phyloP scores from a whole-genome alignment of 2,113 vertebrate genomes.

The Australoheros scitulus region DNA sequence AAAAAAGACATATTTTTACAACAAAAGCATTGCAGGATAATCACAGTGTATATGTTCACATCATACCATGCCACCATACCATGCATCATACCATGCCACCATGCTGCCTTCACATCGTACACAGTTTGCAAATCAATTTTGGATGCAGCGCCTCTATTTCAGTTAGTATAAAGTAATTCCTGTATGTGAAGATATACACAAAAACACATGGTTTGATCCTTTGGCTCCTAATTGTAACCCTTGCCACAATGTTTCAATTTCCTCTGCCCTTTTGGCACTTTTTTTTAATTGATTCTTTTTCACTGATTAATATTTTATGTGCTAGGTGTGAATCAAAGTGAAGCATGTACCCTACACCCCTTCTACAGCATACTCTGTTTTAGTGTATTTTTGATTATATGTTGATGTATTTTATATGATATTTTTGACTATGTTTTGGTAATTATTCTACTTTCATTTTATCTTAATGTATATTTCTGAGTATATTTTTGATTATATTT shows the following conservation, averaged over 20 bases:
- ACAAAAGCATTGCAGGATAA: neutral
- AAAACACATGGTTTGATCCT: neutral
- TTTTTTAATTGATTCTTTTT: neutral
- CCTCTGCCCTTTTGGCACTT: neutral
- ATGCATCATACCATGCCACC: too few species aligned
- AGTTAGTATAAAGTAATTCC: neutral
- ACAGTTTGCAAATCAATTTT: neutral
- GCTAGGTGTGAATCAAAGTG: neutral
- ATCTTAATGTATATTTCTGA: too few species aligned
- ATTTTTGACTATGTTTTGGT: too few species aligned
- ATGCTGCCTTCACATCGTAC: too few species aligned
- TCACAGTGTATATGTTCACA: neutral
- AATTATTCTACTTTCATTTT: too few species aligned
- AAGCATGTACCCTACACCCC: too few species aligned
- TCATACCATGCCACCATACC: too few species aligned
- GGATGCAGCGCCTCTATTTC: neutral
- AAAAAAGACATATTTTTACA: neutral
- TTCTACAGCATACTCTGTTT: too few species aligned
- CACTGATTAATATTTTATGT: neutral
- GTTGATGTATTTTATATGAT: too few species aligned
- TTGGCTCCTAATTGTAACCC: neutral
- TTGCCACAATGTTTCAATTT: neutral
- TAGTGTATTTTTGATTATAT: too few species aligned
- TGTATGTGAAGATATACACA: neutral
- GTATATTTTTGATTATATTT: too few species aligned